Evolutionary conservation across 2,888 invertebrate genomes (phyloP).

Genomic region (Allolobophora icterica): DNA sequence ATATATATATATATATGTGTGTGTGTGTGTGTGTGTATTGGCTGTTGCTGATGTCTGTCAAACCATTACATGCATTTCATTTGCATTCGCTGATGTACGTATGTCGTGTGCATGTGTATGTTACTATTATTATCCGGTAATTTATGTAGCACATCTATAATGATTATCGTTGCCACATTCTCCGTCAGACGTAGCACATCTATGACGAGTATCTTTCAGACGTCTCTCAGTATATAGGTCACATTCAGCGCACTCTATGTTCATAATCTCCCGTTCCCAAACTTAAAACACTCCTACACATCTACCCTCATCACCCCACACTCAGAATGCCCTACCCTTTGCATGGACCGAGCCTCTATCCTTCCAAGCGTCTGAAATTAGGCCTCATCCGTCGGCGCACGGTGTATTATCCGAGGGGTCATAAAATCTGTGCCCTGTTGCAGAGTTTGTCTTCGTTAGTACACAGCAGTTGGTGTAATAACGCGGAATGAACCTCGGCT

Average conservation of each 20-base stretch:
- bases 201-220: not conserved
- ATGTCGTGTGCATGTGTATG: not conserved
- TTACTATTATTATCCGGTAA: not conserved
- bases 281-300: not conserved
- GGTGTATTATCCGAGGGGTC: not conserved
- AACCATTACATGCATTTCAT: not conserved
- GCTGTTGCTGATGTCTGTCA: not conserved
- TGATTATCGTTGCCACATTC: no score
- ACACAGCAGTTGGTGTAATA: conserved; percentile 8
- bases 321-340: not conserved
- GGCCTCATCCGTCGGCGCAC: not conserved
- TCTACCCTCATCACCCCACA: not conserved
- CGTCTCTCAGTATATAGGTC: not conserved
- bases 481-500: not conserved
- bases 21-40: not conserved
- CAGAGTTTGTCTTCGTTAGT: not conserved
- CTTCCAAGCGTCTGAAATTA: not conserved
- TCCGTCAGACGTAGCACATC: no score
- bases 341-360: no score
- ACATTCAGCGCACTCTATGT: no score
- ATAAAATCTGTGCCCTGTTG: not conserved
- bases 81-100: not conserved
- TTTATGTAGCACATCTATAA: not conserved
- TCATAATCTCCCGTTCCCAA: no score
- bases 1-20: not conserved